A percentile compares a stretch with the other conserved stretches of the same genome.
These are phyloP conservation scores for Heteronetta atricapilla DNA, from an alignment of 2,113 vertebrate species.

Conservation along the genomic window DNA sequence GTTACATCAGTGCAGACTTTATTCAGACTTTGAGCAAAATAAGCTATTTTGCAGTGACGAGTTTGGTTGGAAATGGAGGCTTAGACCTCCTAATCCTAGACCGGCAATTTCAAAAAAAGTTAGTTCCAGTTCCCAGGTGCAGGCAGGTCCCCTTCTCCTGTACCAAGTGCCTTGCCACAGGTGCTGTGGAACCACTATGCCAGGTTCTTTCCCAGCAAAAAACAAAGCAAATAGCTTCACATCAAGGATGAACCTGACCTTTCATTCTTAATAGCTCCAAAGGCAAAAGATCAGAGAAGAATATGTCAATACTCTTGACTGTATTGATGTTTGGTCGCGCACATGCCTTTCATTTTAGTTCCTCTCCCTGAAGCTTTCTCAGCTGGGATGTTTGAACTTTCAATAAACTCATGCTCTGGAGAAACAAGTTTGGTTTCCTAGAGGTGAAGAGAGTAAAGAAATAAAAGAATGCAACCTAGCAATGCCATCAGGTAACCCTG, in stretches of 20 bases:
- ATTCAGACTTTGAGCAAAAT: background rate
- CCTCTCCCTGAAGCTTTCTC: background rate
- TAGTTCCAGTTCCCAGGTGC: background rate
- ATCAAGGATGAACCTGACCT: background rate
- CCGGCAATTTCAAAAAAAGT: background rate
- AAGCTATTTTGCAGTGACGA: background rate
- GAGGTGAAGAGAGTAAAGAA: background rate
- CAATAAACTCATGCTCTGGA: background rate
- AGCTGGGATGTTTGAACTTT: background rate
- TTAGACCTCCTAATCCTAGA: background rate
- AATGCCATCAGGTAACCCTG: background rate
- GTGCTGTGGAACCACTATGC: background rate
- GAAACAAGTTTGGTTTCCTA: background rate
- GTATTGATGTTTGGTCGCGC: background rate
- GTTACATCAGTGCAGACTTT: background rate
- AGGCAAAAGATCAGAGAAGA: slow-evolving; percentile 27
- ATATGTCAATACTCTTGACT: background rate
- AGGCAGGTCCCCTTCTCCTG: background rate
- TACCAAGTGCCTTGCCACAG: background rate
- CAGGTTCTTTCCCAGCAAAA: background rate
- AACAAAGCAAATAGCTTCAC: background rate
- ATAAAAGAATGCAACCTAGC: background rate
- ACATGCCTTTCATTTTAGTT: background rate
- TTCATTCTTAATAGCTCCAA: background rate
- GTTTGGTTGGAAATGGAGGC: background rate